Conservation (phyloP, 1,140 invertebrate genomes). For the Hermatobates lingyangjiaoensis region DNA sequence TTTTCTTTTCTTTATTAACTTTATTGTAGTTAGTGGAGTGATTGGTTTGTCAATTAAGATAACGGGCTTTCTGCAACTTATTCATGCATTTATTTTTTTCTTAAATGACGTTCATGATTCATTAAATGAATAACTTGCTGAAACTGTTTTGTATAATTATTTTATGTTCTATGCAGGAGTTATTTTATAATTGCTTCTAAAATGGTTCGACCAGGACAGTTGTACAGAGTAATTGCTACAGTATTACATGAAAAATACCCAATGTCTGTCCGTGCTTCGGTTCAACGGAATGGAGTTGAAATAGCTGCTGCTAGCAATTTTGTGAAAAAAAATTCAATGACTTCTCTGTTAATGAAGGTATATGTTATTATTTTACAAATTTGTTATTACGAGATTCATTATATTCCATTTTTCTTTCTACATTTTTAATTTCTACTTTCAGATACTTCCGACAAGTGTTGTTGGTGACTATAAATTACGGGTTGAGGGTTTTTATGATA, state of each 20-base stretch:
- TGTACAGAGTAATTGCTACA: slow-evolving; percentile 64
- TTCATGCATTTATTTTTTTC: neutral
- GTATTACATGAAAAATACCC: slow-evolving; percentile 50
- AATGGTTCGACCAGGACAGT: slow-evolving; percentile 67
- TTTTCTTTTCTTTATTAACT: neutral
- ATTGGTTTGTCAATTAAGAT: neutral
- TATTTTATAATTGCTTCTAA: slow-evolving; percentile 74
- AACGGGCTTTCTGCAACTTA: neutral
- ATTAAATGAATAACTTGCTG: neutral
- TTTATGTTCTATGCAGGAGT: slow-evolving; percentile 32
- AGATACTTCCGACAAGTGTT: slow-evolving; percentile 65
- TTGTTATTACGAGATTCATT: neutral
- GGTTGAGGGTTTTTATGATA: slow-evolving; percentile 73
- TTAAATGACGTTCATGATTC: neutral
- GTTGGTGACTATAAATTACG: slow-evolving; percentile 64
- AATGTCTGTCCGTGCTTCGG: slow-evolving; percentile 60
- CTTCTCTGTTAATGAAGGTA: slow-evolving; percentile 61
- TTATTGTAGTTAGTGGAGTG: neutral
- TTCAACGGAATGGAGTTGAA: slow-evolving; percentile 72
- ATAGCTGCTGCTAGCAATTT: slow-evolving; percentile 52
- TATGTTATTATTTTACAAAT: slow-evolving; percentile 15
- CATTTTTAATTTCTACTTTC: slow-evolving; percentile 9
- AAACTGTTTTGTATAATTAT: slow-evolving; percentile 10
- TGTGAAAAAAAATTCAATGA: slow-evolving; percentile 53
- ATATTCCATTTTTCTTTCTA: neutral